phyloP scores from a whole-genome alignment of 1,140 invertebrate genomes.

The Teleopsis dalmanni region DNA sequence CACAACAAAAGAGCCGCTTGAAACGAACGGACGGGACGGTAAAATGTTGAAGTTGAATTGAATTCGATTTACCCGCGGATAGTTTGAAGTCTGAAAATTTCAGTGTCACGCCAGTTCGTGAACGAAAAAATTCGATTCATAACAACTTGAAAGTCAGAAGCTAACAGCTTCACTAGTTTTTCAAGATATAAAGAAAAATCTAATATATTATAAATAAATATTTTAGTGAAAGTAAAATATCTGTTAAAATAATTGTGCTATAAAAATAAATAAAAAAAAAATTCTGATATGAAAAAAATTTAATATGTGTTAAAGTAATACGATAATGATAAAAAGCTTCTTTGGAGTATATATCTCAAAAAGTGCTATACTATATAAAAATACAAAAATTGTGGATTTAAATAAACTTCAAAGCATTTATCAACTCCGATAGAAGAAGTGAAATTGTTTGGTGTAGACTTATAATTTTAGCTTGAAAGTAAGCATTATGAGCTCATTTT shows the following conservation, averaged over 20 bases:
- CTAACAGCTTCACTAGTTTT: too few relatives aligned
- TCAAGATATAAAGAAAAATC: neutral
- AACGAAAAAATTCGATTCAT: neutral
- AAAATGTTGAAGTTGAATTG: slow-evolving; percentile 12
- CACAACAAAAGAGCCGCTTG: slow-evolving; percentile 43
- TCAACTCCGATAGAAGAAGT: too few relatives aligned
- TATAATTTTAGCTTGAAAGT: too few relatives aligned
- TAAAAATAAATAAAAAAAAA: neutral
- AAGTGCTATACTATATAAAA: too few relatives aligned
- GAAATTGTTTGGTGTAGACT: too few relatives aligned
- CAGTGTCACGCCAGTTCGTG: neutral
- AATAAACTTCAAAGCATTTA: too few relatives aligned
- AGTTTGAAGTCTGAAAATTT: neutral
- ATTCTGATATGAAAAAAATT: too few relatives aligned
- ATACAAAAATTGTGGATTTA: too few relatives aligned
- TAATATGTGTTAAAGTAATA: too few relatives aligned
- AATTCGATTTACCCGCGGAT: neutral
- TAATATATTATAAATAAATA: neutral
- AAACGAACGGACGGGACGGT: slow-evolving; percentile 27
- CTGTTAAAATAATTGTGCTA: neutral
- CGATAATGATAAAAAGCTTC: too few relatives aligned
- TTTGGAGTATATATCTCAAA: too few relatives aligned
- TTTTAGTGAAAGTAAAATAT: neutral
- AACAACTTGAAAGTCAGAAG: neutral
- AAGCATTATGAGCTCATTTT: slow-evolving; percentile 43